A percentile compares a stretch with the other conserved stretches of the same genome.
Conservation (phyloP, 2,113 vertebrate genomes). For the Ibidorhyncha struthersii region DNA sequence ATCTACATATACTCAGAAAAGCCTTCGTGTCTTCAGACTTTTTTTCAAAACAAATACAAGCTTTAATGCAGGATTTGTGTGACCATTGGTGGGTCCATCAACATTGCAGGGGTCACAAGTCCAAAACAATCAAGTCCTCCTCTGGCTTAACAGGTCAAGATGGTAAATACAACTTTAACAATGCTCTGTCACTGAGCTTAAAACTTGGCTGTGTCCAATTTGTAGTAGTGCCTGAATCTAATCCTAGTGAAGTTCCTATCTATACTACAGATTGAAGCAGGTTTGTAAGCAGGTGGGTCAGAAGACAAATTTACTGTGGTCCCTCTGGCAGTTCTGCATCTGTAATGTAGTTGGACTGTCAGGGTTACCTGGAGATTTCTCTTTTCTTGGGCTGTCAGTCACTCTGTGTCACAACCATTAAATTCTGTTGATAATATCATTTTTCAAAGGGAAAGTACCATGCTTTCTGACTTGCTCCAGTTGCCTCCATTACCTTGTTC, state of each 20-base stretch:
- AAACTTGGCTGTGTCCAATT: not conserved
- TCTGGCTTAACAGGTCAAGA: not conserved
- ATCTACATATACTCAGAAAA: not conserved
- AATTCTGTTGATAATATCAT: not conserved
- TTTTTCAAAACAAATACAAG: not conserved
- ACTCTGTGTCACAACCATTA: not conserved
- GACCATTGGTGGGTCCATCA: too few relatives aligned
- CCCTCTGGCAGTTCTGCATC: not conserved
- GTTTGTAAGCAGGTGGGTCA: not conserved
- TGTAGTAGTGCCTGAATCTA: not conserved
- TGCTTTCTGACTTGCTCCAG: not conserved
- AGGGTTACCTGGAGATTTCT: not conserved
- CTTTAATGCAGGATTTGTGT: not conserved
- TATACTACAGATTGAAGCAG: not conserved
- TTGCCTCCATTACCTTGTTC: not conserved
- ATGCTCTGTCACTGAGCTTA: not conserved
- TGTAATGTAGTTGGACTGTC: not conserved
- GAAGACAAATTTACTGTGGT: not conserved
- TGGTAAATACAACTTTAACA: not conserved
- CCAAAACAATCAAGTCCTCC: not conserved
- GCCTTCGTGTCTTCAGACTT: not conserved
- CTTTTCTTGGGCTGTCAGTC: not conserved
- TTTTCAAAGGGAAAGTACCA: not conserved
- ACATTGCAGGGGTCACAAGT: fast-evolving
- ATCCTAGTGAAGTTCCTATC: not conserved